Conservation (phyloP, 2,888 invertebrate genomes). For the Halictus ligatus region DNA sequence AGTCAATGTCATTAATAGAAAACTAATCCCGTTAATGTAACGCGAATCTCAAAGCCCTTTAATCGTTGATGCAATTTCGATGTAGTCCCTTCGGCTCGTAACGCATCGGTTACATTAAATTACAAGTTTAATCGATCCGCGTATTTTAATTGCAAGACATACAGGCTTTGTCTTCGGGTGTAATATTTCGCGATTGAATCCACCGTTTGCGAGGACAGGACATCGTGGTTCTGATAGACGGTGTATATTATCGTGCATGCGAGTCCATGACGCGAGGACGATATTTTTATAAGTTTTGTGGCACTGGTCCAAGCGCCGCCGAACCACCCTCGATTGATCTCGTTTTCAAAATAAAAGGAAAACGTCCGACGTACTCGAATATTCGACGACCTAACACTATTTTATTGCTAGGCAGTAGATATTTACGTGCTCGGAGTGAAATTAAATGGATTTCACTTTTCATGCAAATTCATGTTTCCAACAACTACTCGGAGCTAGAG, state of each 20-base stretch:
- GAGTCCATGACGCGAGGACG: constrained; percentile 63
- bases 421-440: background rate
- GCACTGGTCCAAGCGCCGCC: constrained; percentile 62
- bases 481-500: too few species aligned
- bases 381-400: background rate
- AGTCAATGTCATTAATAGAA: background rate
- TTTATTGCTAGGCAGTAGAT: background rate
- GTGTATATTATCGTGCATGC: constrained; percentile 38
- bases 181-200: constrained; percentile 33
- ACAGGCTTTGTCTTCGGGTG: background rate
- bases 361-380: background rate
- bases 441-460: background rate
- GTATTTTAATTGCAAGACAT: background rate
- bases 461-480: too few species aligned
- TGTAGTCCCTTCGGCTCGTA: too few species aligned
- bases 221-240: constrained; percentile 47
- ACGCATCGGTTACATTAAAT: too few species aligned
- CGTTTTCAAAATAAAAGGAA: constrained; percentile 36
- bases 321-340: constrained; percentile 37
- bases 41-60: background rate
- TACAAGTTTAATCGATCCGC: background rate
- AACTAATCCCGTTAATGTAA: background rate
- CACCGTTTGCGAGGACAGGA: constrained; percentile 30
- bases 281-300: constrained; percentile 70
- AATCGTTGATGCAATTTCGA: background rate